Evolutionary conservation across 2,797 vertebrate species (phyloP), one percentile per base, ranked within the genome.

Genomic region (Taenioides sp.): DNA sequence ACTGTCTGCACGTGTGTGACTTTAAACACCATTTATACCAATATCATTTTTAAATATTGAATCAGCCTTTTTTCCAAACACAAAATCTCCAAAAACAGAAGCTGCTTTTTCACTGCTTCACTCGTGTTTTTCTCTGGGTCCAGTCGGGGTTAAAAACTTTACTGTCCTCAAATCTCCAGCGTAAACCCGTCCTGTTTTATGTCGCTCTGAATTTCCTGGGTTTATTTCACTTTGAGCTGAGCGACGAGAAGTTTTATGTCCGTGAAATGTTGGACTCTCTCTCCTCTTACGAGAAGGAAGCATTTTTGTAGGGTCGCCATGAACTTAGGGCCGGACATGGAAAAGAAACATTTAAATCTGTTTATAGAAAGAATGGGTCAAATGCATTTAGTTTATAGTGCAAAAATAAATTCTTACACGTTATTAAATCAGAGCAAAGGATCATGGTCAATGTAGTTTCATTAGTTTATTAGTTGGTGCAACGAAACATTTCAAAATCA

Each of bases 281-380:
- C 12, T 71, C 59, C 10, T 28, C 57, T 67, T 69, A 76, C 68
- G 74, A 72, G 67, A 61, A 55, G 69, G 80, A 82, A 77, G 47
- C 65, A n/a, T 72, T 69, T 82, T 68, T 76, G 71, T 68, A 11
- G 59, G 3, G 7, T 62, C 60, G 5, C 28, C 47, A 67, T 67
- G 18, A 70, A 71, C 74, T 3, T 22, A 70, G 64, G 64, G 65
- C 16, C 10, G 34, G 59, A 31, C 23, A 31, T 3, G 17, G 5
- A 18, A 20, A 31, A 25, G 34, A 27, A 59, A 1, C 4, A 3
- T 50, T 50, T 50, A 20, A 50, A 18, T 20, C 17, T 18, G 4
- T 17, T 16, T 1, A 2, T 18, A 0, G 47, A 49, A 49, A 17
- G 12, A 14, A 31, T 5, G 5, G 5, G 1, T 31, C 31, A 31